phyloP scores from a whole-genome alignment of 2,797 vertebrate species.

The Rallus crepitans region DNA sequence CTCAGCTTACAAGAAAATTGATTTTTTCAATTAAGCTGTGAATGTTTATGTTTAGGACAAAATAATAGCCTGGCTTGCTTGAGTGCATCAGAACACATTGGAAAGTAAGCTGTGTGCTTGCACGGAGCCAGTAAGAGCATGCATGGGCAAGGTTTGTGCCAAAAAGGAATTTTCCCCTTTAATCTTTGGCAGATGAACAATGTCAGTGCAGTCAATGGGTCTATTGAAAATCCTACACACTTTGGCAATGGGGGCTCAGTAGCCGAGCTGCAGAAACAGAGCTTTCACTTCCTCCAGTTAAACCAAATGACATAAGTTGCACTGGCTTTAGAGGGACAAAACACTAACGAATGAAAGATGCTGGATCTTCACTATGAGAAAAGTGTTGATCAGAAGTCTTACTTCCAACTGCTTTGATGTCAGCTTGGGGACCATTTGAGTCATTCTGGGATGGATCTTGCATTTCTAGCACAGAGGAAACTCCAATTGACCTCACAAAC shows the following conservation, averaged over 20 bases:
- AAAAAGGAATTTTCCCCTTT: not conserved
- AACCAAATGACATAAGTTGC: not conserved
- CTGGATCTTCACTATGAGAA: not conserved
- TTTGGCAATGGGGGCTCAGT: not conserved
- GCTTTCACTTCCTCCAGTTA: not conserved
- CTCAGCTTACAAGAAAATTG: not conserved
- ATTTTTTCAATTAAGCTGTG: slow-evolving; percentile 1
- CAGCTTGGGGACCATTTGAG: not conserved
- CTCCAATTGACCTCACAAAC: not conserved
- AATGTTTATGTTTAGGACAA: not conserved
- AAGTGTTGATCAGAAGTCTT: not conserved
- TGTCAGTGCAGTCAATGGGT: not conserved
- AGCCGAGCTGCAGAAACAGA: not conserved
- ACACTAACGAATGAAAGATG: not conserved
- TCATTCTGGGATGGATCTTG: not conserved
- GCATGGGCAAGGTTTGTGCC: not conserved
- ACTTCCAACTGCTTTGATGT: not conserved
- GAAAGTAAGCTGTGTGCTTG: not conserved
- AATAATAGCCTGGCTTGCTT: slow-evolving; percentile 4
- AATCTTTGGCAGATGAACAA: not conserved
- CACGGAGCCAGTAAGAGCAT: not conserved
- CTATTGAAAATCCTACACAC: not conserved
- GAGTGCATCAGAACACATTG: not conserved
- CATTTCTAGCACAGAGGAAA: not conserved
- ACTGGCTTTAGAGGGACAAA: not conserved